Evolutionary conservation across 2,797 vertebrate species (phyloP), one percentile per base, ranked within the genome.

Genomic region (Urophycis tenuis): DNA sequence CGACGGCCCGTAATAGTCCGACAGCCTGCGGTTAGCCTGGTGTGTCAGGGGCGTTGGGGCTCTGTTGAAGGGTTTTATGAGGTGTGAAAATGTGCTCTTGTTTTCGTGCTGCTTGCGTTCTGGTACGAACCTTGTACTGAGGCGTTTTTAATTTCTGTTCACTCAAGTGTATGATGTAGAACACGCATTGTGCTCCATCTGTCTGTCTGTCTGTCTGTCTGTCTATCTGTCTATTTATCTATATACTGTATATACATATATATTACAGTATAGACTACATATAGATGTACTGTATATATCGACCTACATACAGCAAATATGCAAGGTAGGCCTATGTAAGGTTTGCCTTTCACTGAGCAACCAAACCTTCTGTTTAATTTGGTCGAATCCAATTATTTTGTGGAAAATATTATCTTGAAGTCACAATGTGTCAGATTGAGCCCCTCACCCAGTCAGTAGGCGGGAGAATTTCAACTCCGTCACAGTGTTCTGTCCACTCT

Each of bases 341-440:
- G 74, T 71, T 70, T 85, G 76, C 73, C 74, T 25, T 64, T 70
- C 71, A 67, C 80, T 85, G 78, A 75, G 53, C 71, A 76, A 33
- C 74, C 70, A 81, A 82, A 36, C 53, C 34, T 78, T n/a, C 49
- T 74, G 72, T 80, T 78, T 31, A 71, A 79, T 77, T 81, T 80
- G 74, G 77, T 80, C 70, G 74, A 80, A 81, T 80, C 70, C 75
- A 80, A 81, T 80, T 83, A 77, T 81, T 78, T 75, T 73, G 3
- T 78, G 30, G 41, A 76, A 82, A 78, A 39, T 12, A 39, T 39
- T 12, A 39, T 2, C 9, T 39, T 39, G 14, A 12, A 39, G 36
- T 39, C 10, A 10, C 36, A 39, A 39, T 39, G 36, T 39, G 36
- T 39, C 12, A 39, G 36, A 39, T 39, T 39, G 36, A 39, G 36